These are phyloP conservation scores for Eriosoma lanigerum DNA, from an alignment of 1,140 invertebrate genomes.

Conservation along the genomic window DNA sequence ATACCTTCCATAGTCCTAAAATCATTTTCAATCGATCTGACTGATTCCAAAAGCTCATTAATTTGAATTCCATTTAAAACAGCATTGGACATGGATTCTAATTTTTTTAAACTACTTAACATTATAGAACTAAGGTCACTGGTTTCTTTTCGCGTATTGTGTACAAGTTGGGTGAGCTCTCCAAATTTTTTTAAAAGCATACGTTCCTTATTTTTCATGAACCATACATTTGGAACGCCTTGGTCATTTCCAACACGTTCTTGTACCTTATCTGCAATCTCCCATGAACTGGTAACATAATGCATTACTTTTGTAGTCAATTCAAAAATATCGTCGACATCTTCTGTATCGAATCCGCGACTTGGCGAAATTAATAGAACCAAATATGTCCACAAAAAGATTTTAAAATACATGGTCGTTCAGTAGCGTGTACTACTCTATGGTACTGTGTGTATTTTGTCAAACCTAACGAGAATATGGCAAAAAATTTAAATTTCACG, in stretches of 20 bases:
- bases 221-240: background rate
- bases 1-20: conserved; percentile 32
- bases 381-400: background rate
- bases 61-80: conserved; percentile 30
- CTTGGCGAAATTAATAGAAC: background rate
- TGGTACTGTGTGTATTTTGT: no score
- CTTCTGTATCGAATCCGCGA: background rate
- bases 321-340: background rate
- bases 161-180: background rate
- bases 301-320: conserved; percentile 8
- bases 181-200: background rate
- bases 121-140: conserved; percentile 13
- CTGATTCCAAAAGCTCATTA: conserved; percentile 38
- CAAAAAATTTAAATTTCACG: no score
- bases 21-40: conserved; percentile 40
- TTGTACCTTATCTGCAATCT: background rate
- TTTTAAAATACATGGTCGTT: background rate
- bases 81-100: conserved; percentile 1
- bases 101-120: conserved; percentile 11
- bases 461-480: no score
- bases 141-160: background rate
- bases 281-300: background rate
- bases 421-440: no score
- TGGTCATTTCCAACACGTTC: background rate
- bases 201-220: conserved; percentile 21